Conservation (phyloP, 2,888 invertebrate genomes). For the Athetis lepigone region DNA sequence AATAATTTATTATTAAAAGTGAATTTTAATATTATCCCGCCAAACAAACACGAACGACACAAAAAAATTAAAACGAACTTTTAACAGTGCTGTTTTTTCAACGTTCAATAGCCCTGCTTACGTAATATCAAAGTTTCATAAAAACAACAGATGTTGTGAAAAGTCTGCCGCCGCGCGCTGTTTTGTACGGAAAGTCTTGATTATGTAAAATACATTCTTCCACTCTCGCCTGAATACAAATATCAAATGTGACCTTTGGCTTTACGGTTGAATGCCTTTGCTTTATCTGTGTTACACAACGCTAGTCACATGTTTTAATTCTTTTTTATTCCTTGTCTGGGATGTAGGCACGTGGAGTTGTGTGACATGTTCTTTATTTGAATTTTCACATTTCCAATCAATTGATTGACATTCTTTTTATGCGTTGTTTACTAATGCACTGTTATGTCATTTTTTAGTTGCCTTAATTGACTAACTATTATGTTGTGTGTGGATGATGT, state of each 20-base stretch:
- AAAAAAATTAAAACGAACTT: slow-evolving; percentile 28
- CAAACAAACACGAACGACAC: neutral
- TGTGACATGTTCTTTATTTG: too few relatives aligned
- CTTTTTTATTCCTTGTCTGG: neutral
- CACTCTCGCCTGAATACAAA: slow-evolving; percentile 47
- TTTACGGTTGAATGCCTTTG: slow-evolving; percentile 25
- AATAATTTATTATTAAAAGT: neutral
- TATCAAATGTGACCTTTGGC: slow-evolving; percentile 58
- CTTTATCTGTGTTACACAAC: slow-evolving; percentile 35
- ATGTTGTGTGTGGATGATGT: too few relatives aligned
- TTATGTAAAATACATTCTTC: slow-evolving; percentile 57
- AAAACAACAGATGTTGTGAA: slow-evolving; percentile 46
- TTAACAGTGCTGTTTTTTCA: slow-evolving; percentile 25
- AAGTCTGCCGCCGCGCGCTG: slow-evolving; percentile 14
- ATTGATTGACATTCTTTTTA: too few relatives aligned
- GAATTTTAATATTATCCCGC: neutral
- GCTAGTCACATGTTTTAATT: slow-evolving; percentile 23
- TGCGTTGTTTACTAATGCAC: too few relatives aligned
- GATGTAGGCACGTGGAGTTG: too few relatives aligned
- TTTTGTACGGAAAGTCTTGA: slow-evolving; percentile 32
- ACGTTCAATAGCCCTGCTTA: slow-evolving; percentile 28
- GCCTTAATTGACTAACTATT: too few relatives aligned
- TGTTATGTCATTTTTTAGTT: too few relatives aligned
- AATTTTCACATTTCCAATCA: too few relatives aligned
- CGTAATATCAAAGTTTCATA: slow-evolving; percentile 30